Evolutionary conservation across 1,140 invertebrate species (phyloP).

Genomic region (Apis mellifera): Amel_HAv3.1 CM009931.2:4739501-4740000

Average conservation of each 20-base stretch:
- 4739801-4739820: constrained; percentile 74
- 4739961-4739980: no score
- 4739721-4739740: constrained; percentile 73
- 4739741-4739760: constrained; percentile 79
- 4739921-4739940: neutral
- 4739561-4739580: neutral
- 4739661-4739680: constrained; percentile 52
- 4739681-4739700: constrained; percentile 56
- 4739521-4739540: no score
- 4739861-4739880: constrained; percentile 56
- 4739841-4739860: constrained; percentile 70
- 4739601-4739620: neutral
- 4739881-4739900: constrained; percentile 26
- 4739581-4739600: neutral
- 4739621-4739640: constrained; percentile 27
- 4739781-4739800: constrained; percentile 76
- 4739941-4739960: neutral
- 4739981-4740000: neutral
- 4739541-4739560: no score
- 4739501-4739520: no score
- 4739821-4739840: constrained; percentile 73
- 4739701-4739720: constrained; percentile 70
- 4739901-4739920: constrained; percentile 31
- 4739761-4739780: constrained; percentile 78
- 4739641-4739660: constrained; percentile 46